Evolutionary conservation across 2,797 vertebrate species (phyloP).

Genomic region (Sylvia borin): DNA sequence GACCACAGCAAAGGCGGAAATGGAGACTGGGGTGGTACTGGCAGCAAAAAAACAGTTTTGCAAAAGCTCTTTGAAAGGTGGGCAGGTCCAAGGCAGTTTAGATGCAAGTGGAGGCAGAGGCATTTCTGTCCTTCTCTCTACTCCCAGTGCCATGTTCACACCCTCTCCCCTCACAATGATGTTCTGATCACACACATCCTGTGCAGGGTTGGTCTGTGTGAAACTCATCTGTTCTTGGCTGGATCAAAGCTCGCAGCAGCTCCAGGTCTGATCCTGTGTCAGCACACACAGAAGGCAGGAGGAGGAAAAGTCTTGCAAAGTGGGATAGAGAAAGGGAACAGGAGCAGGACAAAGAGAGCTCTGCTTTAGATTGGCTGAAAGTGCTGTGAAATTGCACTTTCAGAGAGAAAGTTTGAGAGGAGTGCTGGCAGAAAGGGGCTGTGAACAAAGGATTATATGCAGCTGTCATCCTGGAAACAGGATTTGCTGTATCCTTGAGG

Average conservation of each 20-base stretch:
- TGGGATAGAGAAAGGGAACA: background rate
- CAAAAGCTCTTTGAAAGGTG: background rate
- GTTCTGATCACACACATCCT: background rate
- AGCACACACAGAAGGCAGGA: background rate
- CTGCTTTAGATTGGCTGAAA: background rate
- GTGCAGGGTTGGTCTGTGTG: background rate
- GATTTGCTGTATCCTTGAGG: background rate
- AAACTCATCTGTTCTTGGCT: background rate
- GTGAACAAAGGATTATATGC: background rate
- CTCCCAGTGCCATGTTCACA: background rate
- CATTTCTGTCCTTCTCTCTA: background rate
- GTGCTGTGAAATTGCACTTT: background rate
- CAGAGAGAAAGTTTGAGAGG: background rate
- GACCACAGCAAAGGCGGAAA: background rate
- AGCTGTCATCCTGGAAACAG: slow-evolving; percentile 21
- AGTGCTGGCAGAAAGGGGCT: slow-evolving; percentile 1
- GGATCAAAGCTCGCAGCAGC: background rate
- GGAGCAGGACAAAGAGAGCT: background rate
- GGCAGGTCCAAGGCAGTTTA: background rate
- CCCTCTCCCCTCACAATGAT: background rate
- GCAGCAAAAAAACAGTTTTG: background rate
- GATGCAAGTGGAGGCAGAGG: background rate
- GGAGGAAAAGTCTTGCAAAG: background rate
- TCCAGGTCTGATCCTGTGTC: background rate
- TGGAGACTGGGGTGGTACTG: background rate